A percentile compares a stretch with the other conserved stretches of the same genome.
Evolutionary conservation across 2,888 invertebrate species (phyloP).

Genomic region (Choristoneura rosaceana): DNA sequence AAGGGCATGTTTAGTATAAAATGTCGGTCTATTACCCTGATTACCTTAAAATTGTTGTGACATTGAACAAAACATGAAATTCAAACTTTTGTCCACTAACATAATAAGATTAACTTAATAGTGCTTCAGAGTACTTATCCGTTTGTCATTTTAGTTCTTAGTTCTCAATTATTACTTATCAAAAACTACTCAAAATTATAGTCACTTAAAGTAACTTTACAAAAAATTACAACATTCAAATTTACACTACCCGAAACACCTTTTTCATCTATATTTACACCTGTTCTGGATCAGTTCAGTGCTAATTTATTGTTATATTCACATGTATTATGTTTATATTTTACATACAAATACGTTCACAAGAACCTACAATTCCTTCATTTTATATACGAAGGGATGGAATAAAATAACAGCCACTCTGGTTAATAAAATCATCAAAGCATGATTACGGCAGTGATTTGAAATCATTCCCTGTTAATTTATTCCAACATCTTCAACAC

Average conservation of each 20-base stretch:
- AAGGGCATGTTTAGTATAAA: conserved; percentile 44
- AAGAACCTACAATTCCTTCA: conserved; percentile 66
- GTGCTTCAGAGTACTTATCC: conserved; percentile 68
- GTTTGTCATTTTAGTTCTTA: conserved; percentile 57
- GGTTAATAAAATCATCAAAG: conserved; percentile 30
- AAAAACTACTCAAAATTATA: conserved; percentile 82
- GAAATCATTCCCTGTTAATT: conserved; percentile 48
- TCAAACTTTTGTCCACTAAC: conserved; percentile 6
- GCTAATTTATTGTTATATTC: conserved; percentile 82
- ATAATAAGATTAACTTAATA: conserved; percentile 18
- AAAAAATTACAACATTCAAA: conserved; percentile 78
- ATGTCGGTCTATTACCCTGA: conserved; percentile 76
- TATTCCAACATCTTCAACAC: conserved; percentile 55
- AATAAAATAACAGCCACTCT: conserved; percentile 43
- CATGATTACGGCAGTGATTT: conserved; percentile 15
- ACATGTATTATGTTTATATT: conserved; percentile 56
- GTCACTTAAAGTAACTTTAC: conserved; percentile 78
- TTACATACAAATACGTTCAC: conserved; percentile 65
- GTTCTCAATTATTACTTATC: conserved; percentile 81
- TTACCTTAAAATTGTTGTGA: conserved; percentile 62
- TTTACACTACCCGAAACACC: conserved; percentile 68
- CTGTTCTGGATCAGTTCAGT: conserved; percentile 63
- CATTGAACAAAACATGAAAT: conserved; percentile 11
- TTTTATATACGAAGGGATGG: conserved; percentile 53
- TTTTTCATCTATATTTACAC: conserved; percentile 72